A percentile compares a stretch with the other conserved stretches of the same genome.
Evolutionary conservation across 2,113 vertebrate genomes (phyloP).

Genomic region (Cavia porcellus): DNA sequence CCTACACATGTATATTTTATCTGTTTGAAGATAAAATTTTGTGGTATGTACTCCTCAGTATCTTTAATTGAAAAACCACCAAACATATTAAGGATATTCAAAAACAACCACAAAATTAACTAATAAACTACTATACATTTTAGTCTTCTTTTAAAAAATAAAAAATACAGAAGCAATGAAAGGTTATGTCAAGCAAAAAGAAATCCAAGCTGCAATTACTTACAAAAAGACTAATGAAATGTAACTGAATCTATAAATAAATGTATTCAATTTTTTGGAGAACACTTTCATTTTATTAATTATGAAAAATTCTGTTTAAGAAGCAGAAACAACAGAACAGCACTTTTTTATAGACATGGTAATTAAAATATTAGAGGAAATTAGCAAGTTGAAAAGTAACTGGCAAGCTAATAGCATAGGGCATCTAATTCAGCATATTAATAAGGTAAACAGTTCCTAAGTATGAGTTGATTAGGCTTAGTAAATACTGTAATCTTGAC

Average conservation of each 20-base stretch:
- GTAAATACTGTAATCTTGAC: conserved; percentile 64
- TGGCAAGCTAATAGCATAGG: conserved; percentile 51
- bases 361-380: conserved; percentile 65
- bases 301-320: conserved; percentile 40
- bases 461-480: conserved; percentile 33
- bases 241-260: conserved; percentile 36
- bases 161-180: neutral
- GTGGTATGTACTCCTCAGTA: neutral
- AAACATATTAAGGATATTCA: neutral
- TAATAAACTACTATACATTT: neutral
- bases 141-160: conserved; percentile 24
- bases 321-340: conserved; percentile 38
- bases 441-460: conserved; percentile 52
- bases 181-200: neutral
- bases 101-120: conserved; percentile 20
- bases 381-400: conserved; percentile 68
- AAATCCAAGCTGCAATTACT: neutral
- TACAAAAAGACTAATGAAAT: neutral
- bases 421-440: conserved; percentile 22
- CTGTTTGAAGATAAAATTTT: neutral
- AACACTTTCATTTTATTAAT: conserved; percentile 36
- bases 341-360: conserved; percentile 44
- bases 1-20: neutral
- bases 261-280: neutral
- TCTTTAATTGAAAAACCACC: conserved; percentile 18